Base-by-base conservation (phyloP, 2,888 invertebrate species). In the Pheosia gnoma region DNA sequence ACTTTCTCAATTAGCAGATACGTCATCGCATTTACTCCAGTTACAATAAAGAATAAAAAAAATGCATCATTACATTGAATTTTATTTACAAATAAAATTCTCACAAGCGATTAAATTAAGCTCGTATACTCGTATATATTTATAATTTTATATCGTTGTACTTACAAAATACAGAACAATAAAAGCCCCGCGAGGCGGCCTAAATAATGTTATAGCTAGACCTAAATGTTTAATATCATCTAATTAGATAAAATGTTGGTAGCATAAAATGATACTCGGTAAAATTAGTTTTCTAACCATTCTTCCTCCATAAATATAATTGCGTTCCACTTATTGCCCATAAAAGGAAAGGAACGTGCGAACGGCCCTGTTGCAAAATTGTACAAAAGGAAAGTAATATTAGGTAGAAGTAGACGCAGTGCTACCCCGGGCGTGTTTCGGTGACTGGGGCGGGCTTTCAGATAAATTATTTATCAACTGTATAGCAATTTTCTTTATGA, bases 401-500 rank as follows among this genome's bases (percentile, higher is more conserved):
- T 90, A 91, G 88, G 90, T 89, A 84, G 87, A 88, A 90, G 89
- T 87, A 86, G 86, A 85, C 81, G 83, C 86, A 86, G 80, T 84
- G 84, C 85, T 87, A 86, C 88, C 85, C 87, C 82, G 83, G 79
- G 84, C 88, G 82, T 88, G 90, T 90, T 89, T 89, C 90, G 91
- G 92, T 92, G 93, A 93, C 93, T 93, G 90, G 91, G 87, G 89
- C 88, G 89, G 89, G 90, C 92, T 92, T 89, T 91, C 90, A 92
- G 90, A 93, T 93, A 93, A 93, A 93, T 93, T 93, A 93, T 93
- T 93, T 93, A 93, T 93, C 93, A 93, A 93, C 92, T 92, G 93
- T 93, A 93, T 92, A 91, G 93, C 93, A 93, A 93, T 93, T 93
- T 93, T 93, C 93, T 93, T 93, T 93, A 93, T 91, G 93, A 93